Evolutionary conservation across 2,888 invertebrate genomes (phyloP).

Genomic region (Helobdella robusta): DNA sequence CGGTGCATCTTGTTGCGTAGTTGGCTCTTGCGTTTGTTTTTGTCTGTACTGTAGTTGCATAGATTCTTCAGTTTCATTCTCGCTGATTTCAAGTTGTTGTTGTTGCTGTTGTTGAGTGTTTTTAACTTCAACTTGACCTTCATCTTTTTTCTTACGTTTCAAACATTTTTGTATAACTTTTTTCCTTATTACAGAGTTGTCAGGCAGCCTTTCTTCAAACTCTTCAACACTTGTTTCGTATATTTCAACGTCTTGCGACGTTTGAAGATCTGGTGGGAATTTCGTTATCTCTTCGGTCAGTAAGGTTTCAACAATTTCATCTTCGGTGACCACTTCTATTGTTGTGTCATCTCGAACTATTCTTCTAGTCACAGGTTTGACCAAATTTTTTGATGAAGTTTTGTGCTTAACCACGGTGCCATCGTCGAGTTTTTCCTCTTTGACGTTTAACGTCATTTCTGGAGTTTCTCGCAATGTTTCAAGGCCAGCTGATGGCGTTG

Average conservation of each 20-base stretch:
- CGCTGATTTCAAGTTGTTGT: too few species aligned
- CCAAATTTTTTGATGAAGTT: constrained; percentile 2
- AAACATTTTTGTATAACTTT: constrained; percentile 10
- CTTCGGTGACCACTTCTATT: constrained; percentile 2
- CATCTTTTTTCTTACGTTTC: neutral
- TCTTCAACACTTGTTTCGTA: constrained; percentile 12
- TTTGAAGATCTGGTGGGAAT: constrained; percentile 4
- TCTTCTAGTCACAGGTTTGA: neutral
- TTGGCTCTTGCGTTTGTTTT: too few species aligned
- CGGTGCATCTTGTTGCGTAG: too few species aligned
- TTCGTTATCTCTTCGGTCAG: constrained; percentile 15
- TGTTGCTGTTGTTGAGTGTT: neutral
- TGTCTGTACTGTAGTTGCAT: too few species aligned
- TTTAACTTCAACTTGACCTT: neutral
- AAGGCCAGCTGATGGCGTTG: too few species aligned
- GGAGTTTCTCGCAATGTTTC: neutral
- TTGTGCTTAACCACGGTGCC: constrained; percentile 34
- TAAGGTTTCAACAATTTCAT: constrained; percentile 11
- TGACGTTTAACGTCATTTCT: too few species aligned
- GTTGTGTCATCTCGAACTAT: constrained; percentile 9
- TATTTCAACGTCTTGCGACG: neutral
- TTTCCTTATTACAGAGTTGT: neutral
- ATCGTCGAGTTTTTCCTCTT: constrained; percentile 36
- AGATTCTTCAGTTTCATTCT: neutral
- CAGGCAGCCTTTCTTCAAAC: constrained; percentile 11